Base-by-base conservation (phyloP, 1,140 invertebrate genomes). In the Heliconius melpomene region DNA sequence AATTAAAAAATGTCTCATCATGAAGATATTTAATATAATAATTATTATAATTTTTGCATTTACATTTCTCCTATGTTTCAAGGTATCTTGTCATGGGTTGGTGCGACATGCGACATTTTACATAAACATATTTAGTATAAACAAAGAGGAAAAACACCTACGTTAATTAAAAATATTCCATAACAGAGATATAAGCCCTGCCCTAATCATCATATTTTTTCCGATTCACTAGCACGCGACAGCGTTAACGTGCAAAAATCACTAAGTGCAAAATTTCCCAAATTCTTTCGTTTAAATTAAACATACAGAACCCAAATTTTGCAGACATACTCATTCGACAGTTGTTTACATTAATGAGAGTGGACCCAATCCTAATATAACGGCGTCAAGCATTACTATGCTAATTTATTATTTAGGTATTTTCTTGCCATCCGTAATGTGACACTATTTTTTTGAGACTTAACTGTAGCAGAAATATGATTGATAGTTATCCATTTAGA, bases 371-470 rank as follows among this genome's bases (percentile, higher is more conserved):
- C 87, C 88, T 85, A 85, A 89, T 84, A 90, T 94, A 94, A 93
- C 92, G 92, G 92, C 88, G 79, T 78, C 80, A 83, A 87, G 88
- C 88, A 92, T 91, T 92, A 90, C 88, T 94, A 94, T 93, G 90
- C 89, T 89, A 94, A 94, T 94, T 92, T 92, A 92, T 94, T 92
- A 91, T 94, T 92, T 88, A 88, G 92, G 87, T 93, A 91, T 91
- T 93, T 92, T 90, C 90, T 89, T 88, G 87, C 83, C 89, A 92
- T 92, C 90, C 89, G 90, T 87, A 90, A 89, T 90, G 90, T 91
- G 92, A 94, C 92, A 94, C 82, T 92, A 89, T 92, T 93, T 91
- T 93, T 91, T 91, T 90, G 85, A 88, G 87, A 91, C 86, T 87
- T 94, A 94, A 94, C 91, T 94, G 92, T 94, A 91, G 90, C 90